Conservation (phyloP, 2,797 vertebrate species). For the Anguilla marmorata region DNA sequence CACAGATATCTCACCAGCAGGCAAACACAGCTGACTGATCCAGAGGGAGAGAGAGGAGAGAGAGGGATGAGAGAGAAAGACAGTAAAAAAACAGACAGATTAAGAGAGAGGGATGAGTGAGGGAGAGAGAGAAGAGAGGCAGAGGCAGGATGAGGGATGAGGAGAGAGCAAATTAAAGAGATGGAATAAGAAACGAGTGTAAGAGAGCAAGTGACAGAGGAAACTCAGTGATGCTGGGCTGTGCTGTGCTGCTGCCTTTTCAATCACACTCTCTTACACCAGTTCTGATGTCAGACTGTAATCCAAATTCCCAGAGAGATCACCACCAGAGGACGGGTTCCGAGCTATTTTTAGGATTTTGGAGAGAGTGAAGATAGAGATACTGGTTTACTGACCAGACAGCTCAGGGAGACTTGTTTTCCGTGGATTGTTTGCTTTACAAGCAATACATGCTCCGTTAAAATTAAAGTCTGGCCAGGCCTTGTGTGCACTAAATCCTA, state of each 20-base stretch:
- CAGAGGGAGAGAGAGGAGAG: slow-evolving; percentile 14
- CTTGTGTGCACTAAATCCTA: neutral
- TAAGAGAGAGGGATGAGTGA: neutral
- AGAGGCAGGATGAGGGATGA: neutral
- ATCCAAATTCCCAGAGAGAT: neutral
- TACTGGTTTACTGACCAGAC: slow-evolving; percentile 16
- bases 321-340: neutral
- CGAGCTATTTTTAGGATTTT: neutral
- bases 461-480: neutral
- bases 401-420: slow-evolving; percentile 9
- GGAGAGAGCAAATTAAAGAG: neutral
- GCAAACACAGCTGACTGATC: slow-evolving; percentile 7
- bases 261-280: neutral
- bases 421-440: neutral
- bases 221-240: neutral
- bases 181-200: neutral
- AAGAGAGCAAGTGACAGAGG: neutral
- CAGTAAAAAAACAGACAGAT: neutral
- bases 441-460: neutral
- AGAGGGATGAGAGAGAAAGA: neutral
- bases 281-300: neutral
- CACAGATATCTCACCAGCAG: slow-evolving; percentile 38
- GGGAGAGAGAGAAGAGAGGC: neutral
- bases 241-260: neutral
- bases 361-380: slow-evolving; percentile 9